Base-by-base conservation (phyloP, 2,888 invertebrate species). In the Calameuta pallipes region DNA sequence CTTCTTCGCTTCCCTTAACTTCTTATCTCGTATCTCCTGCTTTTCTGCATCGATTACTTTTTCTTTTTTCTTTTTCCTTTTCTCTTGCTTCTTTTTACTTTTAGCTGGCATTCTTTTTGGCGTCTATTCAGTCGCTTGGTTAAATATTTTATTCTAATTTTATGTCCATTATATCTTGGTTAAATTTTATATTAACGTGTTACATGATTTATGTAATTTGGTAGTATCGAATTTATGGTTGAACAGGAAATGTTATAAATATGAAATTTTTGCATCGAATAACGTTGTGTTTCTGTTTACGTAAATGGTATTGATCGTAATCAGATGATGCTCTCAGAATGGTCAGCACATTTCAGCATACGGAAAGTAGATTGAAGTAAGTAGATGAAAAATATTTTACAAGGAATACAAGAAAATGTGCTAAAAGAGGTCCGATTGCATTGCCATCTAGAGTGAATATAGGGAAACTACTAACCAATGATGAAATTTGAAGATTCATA, bases 1-100 rank as follows among this genome's bases (percentile, higher is more conserved):
- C 56, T 75, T 73, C 75, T 81, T 83, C 73, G 83, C 80, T 80
- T 82, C 84, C 12, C 23, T 41, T 68, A 37, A 33, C 68, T 34
- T 75, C 75, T 37, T 68, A 37, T 30, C 31, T 70, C 68, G 30
- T 41, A 15, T 69, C n/a, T 75, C 75, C 36, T 33, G 33, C 33
- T 31, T 74, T 3, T 34, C 75, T 30, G 13, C 12, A 68, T 75
- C 75, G 75, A 31, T 68, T 75, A 30, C 23, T 56, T 31, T 68
- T 69, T 1, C 68, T n/a, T 33, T 33, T 31, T 30, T 75, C 69
- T 31, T 74, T 36, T 23, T 34, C 36, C 4, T 15, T 9, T 30
- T 30, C 0, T 74, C 34, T n/a, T 30, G 3, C n/a, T 74, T 23
- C 36, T 74, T 74, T 36, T 74, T 74, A 35, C 74, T 31, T 71